Conservation (phyloP, 2,797 vertebrate genomes). For the Cottoperca gobio region DNA sequence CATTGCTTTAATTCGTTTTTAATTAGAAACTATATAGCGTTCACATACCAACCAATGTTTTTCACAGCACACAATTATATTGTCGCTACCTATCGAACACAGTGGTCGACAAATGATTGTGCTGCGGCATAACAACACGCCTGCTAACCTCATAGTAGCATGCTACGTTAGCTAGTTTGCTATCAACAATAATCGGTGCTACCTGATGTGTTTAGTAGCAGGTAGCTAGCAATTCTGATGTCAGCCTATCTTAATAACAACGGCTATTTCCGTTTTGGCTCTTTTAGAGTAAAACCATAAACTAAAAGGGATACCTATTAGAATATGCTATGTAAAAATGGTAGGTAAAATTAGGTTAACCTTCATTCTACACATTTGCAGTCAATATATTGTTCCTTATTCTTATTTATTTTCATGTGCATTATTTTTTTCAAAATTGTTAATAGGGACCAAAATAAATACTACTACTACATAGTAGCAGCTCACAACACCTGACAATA, state of each 20-base stretch:
- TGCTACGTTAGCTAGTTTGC: slow-evolving; percentile 50
- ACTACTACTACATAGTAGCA: too few relatives aligned
- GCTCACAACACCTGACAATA: neutral
- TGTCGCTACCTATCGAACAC: neutral
- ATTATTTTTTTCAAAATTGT: too few relatives aligned
- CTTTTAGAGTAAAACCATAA: slow-evolving; percentile 57
- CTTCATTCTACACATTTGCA: too few relatives aligned
- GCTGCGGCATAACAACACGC: slow-evolving; percentile 9
- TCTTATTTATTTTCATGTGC: too few relatives aligned
- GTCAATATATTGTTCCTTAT: too few relatives aligned
- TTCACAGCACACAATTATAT: rapidly evolving
- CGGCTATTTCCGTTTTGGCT: neutral
- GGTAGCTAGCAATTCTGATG: slow-evolving; percentile 18
- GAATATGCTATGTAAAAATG: too few relatives aligned
- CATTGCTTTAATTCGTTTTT: neutral
- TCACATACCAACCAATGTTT: neutral
- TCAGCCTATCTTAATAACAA: neutral
- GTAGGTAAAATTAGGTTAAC: too few relatives aligned
- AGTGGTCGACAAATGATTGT: neutral
- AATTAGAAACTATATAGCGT: neutral
- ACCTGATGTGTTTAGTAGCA: slow-evolving; percentile 53
- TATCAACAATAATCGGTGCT: slow-evolving; percentile 42
- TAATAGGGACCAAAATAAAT: too few relatives aligned
- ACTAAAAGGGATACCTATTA: too few relatives aligned
- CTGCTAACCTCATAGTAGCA: slow-evolving; percentile 35